Evolutionary conservation across 1,140 invertebrate species (phyloP), one percentile per base, ranked within the genome.

Genomic region (Polypedilum pembai): DNA sequence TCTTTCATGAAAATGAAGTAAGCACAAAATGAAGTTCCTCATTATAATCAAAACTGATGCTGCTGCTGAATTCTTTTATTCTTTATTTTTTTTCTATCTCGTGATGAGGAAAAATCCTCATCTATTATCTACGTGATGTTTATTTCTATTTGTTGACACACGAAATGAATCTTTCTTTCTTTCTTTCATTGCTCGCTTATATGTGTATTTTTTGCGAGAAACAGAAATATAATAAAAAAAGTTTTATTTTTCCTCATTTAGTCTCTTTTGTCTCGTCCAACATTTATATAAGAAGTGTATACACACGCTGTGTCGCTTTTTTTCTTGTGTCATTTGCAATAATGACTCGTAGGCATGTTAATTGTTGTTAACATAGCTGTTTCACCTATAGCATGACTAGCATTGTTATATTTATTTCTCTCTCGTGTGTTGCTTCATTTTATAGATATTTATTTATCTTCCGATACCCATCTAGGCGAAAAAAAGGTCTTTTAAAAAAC

Each of bases 301-400:
- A n/a, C 12, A n/a, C 45, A n/a, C n/a, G 3, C 45, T 45, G 8
- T 45, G 8, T 45, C 41, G 45, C 17, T 69, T 20, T 2, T 69
- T 18, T 69, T 66, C 20, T 69, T 69, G 65, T 69, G 65, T 69
- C 65, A 69, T 21, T 69, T 69, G 65, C 20, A 21, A 18, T 69
- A 69, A 69, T 20, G 65, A 69, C 17, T 69, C 17, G 20, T 20
- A 69, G 65, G 20, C 65, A 69, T 21, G 65, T 69, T 69, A 69
- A 69, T 69, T 20, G 20, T 69, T 69, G 65, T 69, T 69, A 69
- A 69, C 65, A 18, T 21, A 18, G 20, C 65, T 69, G 17, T 21
- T 69, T 21, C 65, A 18, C 65, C n/a, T 69, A 69, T 21, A 20
- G 65, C 65, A 69, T 69, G 65, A 69, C 65, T 56, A n/a, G 45